phyloP scores from a whole-genome alignment of 30 jellyfish, hydroid and myxozoan species.

The Catostylus mosaicus region DNA sequence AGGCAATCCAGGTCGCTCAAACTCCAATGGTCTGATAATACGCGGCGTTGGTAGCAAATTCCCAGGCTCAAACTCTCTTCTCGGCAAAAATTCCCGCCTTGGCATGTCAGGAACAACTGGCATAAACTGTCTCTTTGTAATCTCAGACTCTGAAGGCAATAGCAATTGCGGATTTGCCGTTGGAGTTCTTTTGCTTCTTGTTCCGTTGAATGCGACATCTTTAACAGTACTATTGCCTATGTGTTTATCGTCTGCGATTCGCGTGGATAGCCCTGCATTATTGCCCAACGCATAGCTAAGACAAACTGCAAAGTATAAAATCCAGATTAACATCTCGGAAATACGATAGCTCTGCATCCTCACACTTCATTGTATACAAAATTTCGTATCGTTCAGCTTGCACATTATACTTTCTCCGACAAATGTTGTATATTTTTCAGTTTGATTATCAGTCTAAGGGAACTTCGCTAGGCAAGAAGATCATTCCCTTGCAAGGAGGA shows the following conservation, averaged over 20 bases:
- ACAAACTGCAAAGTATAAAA: slow-evolving; percentile 30
- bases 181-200: slow-evolving; percentile 52
- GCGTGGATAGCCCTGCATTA: slow-evolving; percentile 55
- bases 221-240: neutral
- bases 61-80: slow-evolving; percentile 55
- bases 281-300: slow-evolving; percentile 61
- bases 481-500: slow-evolving; percentile 41
- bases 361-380: slow-evolving; percentile 31
- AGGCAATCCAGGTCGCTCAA: slow-evolving; percentile 39
- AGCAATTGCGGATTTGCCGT: slow-evolving; percentile 31
- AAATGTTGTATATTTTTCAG: neutral
- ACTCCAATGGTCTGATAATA: slow-evolving; percentile 55
- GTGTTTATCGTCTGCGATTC: slow-evolving; percentile 57
- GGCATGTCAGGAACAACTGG: slow-evolving; percentile 58
- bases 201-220: slow-evolving; percentile 5
- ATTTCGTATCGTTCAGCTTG: neutral
- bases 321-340: slow-evolving; percentile 55
- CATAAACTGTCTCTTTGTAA: slow-evolving; percentile 67
- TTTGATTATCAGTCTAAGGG: neutral
- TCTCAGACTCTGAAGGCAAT: slow-evolving; percentile 24
- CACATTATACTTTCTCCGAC: neutral
- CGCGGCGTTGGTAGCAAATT: slow-evolving; percentile 69
- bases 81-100: slow-evolving; percentile 39
- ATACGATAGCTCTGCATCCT: slow-evolving; percentile 9
- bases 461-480: slow-evolving; percentile 11